Percentiles rank a stretch among this genome's conserved stretches.
These are phyloP conservation scores for Drosophila takahashii DNA, from an alignment of 1,140 invertebrate species.

Conservation along the genomic window DNA sequence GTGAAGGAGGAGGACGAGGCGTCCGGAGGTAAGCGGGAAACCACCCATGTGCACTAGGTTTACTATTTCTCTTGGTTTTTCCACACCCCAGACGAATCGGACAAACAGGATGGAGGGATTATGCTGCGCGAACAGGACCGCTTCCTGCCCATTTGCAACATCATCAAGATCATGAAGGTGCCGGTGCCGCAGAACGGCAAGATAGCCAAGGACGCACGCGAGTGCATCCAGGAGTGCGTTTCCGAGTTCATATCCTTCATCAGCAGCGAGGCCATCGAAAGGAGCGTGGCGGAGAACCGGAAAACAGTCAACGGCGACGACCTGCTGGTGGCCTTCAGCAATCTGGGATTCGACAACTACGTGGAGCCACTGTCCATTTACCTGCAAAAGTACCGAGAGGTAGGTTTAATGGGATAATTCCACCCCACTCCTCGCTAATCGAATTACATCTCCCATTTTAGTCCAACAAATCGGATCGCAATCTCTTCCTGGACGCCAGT, in stretches of 20 bases:
- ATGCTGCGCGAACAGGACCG: slow-evolving; percentile 94
- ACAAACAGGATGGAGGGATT: slow-evolving; percentile 69
- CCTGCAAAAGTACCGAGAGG: slow-evolving; percentile 97
- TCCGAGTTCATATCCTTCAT: slow-evolving; percentile 99
- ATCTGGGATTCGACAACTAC: slow-evolving; percentile 99
- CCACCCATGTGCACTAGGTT: not conserved
- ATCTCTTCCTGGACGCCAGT: slow-evolving; percentile 67
- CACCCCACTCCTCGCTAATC: not conserved
- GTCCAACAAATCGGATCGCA: slow-evolving; percentile 84
- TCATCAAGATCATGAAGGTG: slow-evolving; percentile 99
- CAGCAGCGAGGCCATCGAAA: slow-evolving; percentile 98
- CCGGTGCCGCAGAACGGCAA: slow-evolving; percentile 98
- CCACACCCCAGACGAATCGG: slow-evolving; percentile 64
- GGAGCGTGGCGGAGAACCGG: slow-evolving; percentile 98
- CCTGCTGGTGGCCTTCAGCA: slow-evolving; percentile 98
- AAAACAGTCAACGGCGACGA: slow-evolving; percentile 99
- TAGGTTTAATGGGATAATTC: slow-evolving; percentile 8
- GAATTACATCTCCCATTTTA: slow-evolving; percentile 15
- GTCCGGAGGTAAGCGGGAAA: slow-evolving; percentile 57
- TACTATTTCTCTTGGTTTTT: not conserved
- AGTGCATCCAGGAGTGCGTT: slow-evolving; percentile 99
- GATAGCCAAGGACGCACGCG: slow-evolving; percentile 99
- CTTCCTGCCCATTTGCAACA: slow-evolving; percentile 99
- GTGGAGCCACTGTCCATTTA: slow-evolving; percentile 98
- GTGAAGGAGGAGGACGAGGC: slow-evolving; percentile 76